A percentile compares a stretch with the other conserved stretches of the same genome.
phyloP scores from a whole-genome alignment of 2,113 vertebrate genomes.

The Thamnophis sirtalis region DNA sequence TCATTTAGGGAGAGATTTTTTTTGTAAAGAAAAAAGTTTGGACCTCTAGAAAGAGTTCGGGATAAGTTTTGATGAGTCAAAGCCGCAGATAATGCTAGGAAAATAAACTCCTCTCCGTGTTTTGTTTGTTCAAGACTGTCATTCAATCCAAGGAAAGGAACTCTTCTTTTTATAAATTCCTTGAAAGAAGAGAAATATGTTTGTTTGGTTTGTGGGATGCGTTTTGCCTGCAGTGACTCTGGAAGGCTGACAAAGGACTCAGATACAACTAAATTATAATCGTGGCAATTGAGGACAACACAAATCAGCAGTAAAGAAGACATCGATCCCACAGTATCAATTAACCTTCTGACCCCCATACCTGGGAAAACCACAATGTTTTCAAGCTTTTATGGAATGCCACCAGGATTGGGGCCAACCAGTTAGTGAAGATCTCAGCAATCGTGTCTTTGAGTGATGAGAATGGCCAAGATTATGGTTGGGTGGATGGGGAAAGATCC shows the following conservation, averaged over 20 bases:
- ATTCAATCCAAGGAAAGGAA: not conserved
- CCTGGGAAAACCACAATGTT: not conserved
- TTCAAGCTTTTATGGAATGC: not conserved
- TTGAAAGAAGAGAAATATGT: not conserved
- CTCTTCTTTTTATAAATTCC: not conserved
- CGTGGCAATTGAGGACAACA: not conserved
- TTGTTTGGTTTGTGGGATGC: not conserved
- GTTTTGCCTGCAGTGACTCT: not conserved
- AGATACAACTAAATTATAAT: not conserved
- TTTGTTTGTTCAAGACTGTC: not conserved
- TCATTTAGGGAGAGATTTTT: not conserved
- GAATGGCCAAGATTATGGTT: not conserved
- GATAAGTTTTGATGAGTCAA: not conserved
- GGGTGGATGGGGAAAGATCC: not conserved
- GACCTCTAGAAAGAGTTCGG: not conserved
- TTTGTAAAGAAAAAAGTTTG: not conserved
- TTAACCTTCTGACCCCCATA: not conserved
- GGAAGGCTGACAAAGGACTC: not conserved
- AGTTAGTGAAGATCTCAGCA: not conserved
- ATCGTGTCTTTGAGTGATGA: not conserved
- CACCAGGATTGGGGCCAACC: not conserved
- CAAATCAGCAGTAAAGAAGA: not conserved
- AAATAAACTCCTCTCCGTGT: not conserved
- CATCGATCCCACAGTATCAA: not conserved
- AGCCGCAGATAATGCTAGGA: not conserved